Evolutionary conservation across 2,797 vertebrate species (phyloP).

Genomic region (Myotis myotis): DNA sequence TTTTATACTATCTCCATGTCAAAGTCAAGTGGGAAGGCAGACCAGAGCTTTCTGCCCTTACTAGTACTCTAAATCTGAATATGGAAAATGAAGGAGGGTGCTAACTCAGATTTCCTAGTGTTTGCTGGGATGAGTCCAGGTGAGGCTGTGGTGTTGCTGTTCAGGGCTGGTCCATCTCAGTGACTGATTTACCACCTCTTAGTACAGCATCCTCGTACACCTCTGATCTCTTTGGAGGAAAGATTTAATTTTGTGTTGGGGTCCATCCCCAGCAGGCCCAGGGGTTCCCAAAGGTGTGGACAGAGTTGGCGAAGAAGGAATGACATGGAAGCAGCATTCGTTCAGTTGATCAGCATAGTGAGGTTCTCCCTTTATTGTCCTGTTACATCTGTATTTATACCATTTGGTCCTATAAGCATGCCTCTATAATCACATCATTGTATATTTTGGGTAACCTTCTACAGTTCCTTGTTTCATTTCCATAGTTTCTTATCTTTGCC

Average conservation of each 20-base stretch:
- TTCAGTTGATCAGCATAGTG: too few species aligned
- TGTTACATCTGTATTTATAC: too few species aligned
- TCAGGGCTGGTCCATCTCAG: background rate
- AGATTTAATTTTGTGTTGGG: conserved; percentile 8
- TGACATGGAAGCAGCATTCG: too few species aligned
- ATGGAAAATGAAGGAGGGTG: background rate
- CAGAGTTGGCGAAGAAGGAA: too few species aligned
- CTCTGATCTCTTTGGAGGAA: background rate
- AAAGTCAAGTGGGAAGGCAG: background rate
- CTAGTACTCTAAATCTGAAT: conserved; percentile 12
- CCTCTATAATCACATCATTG: too few species aligned
- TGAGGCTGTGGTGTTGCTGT: background rate
- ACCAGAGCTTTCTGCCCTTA: background rate
- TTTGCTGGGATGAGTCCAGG: background rate
- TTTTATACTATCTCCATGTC: background rate
- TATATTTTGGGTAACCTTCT: too few species aligned
- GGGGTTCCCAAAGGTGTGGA: too few species aligned
- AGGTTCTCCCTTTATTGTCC: too few species aligned
- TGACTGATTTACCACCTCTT: background rate
- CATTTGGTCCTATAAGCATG: too few species aligned
- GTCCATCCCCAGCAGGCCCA: too few species aligned
- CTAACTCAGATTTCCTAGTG: rapidly evolving
- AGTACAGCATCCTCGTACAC: background rate
- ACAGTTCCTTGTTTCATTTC: too few species aligned
- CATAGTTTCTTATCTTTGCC: too few species aligned